phyloP scores from a whole-genome alignment of 2,113 vertebrate species.

The Takifugu bimaculatus region DNA sequence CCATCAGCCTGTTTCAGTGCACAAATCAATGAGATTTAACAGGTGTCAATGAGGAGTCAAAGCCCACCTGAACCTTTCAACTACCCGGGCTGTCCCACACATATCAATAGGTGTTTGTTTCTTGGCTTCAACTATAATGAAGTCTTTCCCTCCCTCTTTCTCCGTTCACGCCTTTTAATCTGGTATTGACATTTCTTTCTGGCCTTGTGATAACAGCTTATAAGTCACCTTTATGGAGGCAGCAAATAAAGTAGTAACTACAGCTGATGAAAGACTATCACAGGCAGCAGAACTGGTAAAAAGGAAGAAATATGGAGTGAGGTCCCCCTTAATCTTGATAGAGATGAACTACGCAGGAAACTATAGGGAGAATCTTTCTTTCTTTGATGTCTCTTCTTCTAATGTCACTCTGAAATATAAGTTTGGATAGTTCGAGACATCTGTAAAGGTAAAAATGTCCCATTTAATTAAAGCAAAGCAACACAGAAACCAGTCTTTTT shows the following conservation, averaged over 20 bases:
- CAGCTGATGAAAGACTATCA: constrained; percentile 57
- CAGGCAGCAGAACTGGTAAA: constrained; percentile 61
- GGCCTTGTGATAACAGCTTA: constrained; percentile 67
- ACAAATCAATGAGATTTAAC: constrained; percentile 54
- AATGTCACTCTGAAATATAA: no score
- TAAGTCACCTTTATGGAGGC: constrained; percentile 74
- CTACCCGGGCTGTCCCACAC: constrained; percentile 45
- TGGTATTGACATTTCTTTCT: constrained; percentile 70
- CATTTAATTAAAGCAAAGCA: no score
- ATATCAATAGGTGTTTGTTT: constrained; percentile 61
- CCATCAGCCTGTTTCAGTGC: constrained; percentile 9
- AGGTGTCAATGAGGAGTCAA: constrained; percentile 50
- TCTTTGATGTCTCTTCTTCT: not conserved
- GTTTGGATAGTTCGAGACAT: no score
- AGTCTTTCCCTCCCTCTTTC: constrained; percentile 66
- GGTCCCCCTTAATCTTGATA: constrained; percentile 56
- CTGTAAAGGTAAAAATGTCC: no score
- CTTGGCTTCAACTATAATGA: constrained; percentile 70
- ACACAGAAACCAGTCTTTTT: no score
- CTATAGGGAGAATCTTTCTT: constrained; percentile 51
- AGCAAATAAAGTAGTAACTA: constrained; percentile 69
- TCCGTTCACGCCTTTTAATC: constrained; percentile 70
- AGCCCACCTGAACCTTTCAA: constrained; percentile 38
- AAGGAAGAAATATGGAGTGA: constrained; percentile 66
- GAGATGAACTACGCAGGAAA: constrained; percentile 53